Conservation (phyloP, 2,113 vertebrate genomes). For the Carlito syrichta region DNA sequence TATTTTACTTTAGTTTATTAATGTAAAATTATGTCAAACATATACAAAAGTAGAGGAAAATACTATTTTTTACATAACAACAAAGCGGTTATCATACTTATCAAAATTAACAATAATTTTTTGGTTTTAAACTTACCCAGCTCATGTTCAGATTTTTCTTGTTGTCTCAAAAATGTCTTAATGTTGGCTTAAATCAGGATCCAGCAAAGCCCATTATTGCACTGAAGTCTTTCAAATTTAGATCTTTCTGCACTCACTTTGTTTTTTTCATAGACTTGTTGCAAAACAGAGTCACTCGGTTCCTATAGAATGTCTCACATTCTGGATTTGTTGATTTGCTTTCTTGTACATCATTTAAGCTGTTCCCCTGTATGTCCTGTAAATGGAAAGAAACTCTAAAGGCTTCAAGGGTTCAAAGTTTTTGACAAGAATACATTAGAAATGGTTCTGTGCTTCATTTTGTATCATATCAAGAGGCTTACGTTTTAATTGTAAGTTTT, state of each 20-base stretch:
- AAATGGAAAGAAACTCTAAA: not conserved
- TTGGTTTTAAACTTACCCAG: not conserved
- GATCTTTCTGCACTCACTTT: not conserved
- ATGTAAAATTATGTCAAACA: not conserved
- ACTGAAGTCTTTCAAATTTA: not conserved
- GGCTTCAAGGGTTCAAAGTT: not conserved
- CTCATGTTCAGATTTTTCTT: not conserved
- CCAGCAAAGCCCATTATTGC: not conserved
- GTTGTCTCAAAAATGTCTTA: not conserved
- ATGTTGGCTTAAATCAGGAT: not conserved
- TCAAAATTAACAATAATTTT: not conserved
- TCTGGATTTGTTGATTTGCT: not conserved
- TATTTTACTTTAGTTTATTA: not conserved
- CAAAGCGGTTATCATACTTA: not conserved
- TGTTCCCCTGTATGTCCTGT: not conserved
- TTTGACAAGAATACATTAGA: not conserved
- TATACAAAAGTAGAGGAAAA: not conserved
- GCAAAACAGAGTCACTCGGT: not conserved
- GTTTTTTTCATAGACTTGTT: not conserved
- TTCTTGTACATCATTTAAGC: conserved; percentile 19
- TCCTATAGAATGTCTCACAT: not conserved
- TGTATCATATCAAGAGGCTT: not conserved
- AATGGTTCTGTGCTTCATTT: not conserved
- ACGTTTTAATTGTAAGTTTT: not conserved
- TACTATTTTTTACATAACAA: not conserved